Percentiles rank a stretch among this genome's conserved stretches.
phyloP scores from a whole-genome alignment of 2,797 vertebrate genomes.

The Botia almorhae region DNA sequence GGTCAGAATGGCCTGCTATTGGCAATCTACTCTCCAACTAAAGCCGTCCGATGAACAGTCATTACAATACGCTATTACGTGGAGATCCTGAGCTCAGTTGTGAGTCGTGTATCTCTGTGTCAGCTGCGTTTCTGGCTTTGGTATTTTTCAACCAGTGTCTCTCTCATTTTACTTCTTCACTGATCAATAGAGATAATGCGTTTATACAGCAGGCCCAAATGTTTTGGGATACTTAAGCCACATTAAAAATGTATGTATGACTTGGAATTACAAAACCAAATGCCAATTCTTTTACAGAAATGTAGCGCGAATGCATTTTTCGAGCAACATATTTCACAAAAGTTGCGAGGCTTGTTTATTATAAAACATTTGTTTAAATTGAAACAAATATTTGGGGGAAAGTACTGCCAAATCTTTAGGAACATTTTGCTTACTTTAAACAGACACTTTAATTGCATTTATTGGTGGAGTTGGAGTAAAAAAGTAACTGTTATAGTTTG shows the following conservation, averaged over 20 bases:
- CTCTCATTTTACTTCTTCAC: not conserved
- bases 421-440: not conserved
- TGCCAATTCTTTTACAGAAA: too few relatives aligned
- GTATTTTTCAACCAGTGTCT: not conserved
- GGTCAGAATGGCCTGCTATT: constrained; percentile 32
- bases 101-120: not conserved
- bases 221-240: not conserved
- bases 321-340: too few relatives aligned
- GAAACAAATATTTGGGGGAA: too few relatives aligned
- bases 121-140: not conserved
- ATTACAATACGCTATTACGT: constrained; percentile 1
- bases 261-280: not conserved
- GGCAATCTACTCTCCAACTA: constrained; percentile 6
- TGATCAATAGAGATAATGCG: not conserved
- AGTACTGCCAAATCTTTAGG: too few relatives aligned
- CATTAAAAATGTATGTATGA: not conserved
- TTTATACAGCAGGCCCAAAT: not conserved
- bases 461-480: not conserved
- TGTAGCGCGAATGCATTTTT: too few relatives aligned
- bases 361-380: too few relatives aligned
- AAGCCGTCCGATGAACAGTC: not conserved
- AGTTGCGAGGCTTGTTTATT: too few relatives aligned
- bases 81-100: constrained; percentile 1
- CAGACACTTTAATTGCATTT: not conserved
- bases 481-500: not conserved